Evolutionary conservation across 2,888 invertebrate genomes (phyloP).

Genomic region (Euproctis similis): DNA sequence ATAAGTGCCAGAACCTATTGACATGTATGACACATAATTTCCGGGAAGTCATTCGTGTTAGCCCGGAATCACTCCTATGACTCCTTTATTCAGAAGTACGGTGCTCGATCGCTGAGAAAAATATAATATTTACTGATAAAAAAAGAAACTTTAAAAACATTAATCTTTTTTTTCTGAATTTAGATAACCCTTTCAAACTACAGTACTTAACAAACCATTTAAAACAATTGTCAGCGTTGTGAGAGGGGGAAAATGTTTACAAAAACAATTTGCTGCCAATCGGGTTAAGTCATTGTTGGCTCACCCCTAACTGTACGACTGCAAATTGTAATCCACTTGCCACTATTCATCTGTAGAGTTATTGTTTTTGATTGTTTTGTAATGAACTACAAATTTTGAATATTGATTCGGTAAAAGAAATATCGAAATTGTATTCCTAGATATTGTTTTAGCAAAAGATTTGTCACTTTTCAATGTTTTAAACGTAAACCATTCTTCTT

Average conservation of each 20-base stretch:
- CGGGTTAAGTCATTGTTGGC: constrained; percentile 48
- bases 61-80: no score
- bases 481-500: no score
- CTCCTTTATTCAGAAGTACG: no score
- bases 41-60: no score
- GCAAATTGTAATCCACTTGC: constrained; percentile 56
- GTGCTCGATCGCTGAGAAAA: no score
- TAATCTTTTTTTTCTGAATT: no score
- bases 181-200: constrained; percentile 17
- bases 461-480: no score
- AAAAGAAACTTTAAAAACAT: no score
- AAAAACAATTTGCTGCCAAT: constrained; percentile 57
- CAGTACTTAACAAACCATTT: constrained; percentile 17
- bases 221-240: constrained; percentile 22
- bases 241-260: constrained; percentile 45
- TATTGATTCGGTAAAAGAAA: constrained; percentile 1
- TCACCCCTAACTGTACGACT: constrained; percentile 23
- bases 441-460: no score
- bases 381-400: constrained; percentile 2
- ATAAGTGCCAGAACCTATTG: no score
- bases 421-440: neutral
- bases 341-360: constrained; percentile 38
- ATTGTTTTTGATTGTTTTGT: constrained; percentile 13
- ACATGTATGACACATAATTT: no score
- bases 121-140: no score